Evolutionary conservation across 1,140 invertebrate species (phyloP), one percentile per base, ranked within the genome.

Genomic region (Berghia stephanieae): DNA sequence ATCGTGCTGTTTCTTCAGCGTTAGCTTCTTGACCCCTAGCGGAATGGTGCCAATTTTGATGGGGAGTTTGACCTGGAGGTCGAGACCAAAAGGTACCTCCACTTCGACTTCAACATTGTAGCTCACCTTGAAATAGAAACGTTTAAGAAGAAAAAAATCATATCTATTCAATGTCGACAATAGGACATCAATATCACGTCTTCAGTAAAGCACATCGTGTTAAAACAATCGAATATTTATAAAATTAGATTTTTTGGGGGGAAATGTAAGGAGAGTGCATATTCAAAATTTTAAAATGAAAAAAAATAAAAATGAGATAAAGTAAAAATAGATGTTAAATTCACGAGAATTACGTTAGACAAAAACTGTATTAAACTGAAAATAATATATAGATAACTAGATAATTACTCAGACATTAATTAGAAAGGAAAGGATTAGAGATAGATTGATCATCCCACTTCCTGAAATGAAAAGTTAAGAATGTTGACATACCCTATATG

Each of bases 41-140:
- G 68, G 68, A n/a, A 34, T 24, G 3, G 68, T 70, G 2, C 68
- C 68, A 10, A 75, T 43, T 63, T 52, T 75, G 40, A 75, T 60
- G 38, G 72, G 72, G 34, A 75, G 18, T 13, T 10, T 13, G 18
- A 75, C 8, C 40, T 46, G 38, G 38, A 75, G 72, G 27, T 75
- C 55, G 1, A 75, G 8, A 3, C 72, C 72, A 1, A 75, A 16
- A 24, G 72, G 72, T 27, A 75, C 55, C 44, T 75, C 72, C 24
- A 75, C 44, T 27, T 5, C n/a, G 1, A 63, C n/a, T 27, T 42
- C 34, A 16, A 75, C 13, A 16, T 2, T 3, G 34, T 75, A 75
- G 4, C 40, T 24, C n/a, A 75, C 55, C 72, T 75, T 52, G 5
- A 49, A 43, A n/a, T 13, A 36, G 8, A 4, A 6, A 6, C 18